These are phyloP conservation scores for Scleropages formosus DNA, from an alignment of 2,797 vertebrate species.

Conservation along the genomic window DNA sequence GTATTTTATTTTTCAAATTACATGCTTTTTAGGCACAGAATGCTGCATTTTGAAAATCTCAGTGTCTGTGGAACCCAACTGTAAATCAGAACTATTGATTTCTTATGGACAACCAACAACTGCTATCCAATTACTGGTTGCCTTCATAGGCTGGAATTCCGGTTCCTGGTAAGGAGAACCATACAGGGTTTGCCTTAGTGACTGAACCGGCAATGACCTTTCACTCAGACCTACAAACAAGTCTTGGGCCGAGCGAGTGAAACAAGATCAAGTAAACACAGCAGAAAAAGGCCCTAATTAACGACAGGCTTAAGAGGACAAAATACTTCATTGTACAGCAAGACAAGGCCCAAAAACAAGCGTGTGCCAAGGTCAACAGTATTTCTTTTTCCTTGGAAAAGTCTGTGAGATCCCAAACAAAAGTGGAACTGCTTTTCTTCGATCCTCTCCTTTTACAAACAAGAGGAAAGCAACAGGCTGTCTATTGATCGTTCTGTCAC, in stretches of 20 bases:
- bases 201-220: slow-evolving; percentile 20
- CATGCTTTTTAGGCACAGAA: no score
- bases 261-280: slow-evolving; percentile 19
- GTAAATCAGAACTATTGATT: no score
- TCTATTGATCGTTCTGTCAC: not conserved
- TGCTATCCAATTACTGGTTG: no score
- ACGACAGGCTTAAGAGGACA: slow-evolving; percentile 23
- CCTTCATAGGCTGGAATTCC: not conserved
- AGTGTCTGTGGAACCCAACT: no score
- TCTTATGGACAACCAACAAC: no score
- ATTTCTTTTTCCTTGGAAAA: not conserved
- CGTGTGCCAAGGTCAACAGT: not conserved
- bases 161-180: not conserved
- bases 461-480: not conserved
- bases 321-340: slow-evolving; percentile 22
- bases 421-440: not conserved
- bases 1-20: no score
- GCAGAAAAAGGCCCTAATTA: slow-evolving; percentile 26
- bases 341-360: slow-evolving; percentile 7
- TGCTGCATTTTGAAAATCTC: no score
- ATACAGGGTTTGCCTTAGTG: slow-evolving; percentile 15
- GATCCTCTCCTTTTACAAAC: slow-evolving; percentile 4
- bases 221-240: slow-evolving; percentile 7
- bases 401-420: not conserved
- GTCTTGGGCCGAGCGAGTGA: not conserved